Base-by-base conservation (phyloP, 2,113 vertebrate species). In the Dasypus novemcinctus region DNA sequence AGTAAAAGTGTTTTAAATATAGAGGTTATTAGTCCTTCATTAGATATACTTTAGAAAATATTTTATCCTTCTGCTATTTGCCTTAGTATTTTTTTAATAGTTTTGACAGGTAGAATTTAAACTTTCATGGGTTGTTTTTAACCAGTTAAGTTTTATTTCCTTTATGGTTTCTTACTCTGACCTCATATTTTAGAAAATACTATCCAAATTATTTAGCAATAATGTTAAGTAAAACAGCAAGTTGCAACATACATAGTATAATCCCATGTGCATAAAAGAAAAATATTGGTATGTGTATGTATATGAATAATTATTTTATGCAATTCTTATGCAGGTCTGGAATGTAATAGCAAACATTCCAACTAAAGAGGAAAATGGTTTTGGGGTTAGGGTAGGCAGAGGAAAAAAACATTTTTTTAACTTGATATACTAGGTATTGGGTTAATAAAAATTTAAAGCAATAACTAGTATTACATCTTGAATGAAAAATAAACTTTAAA, bases 1-100 rank as follows among this genome's bases (percentile, higher is more conserved):
- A 25, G 12, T 94, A n/a, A 79, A 94, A 88, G 41, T 79, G 43
- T 41, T 91, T 91, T 76, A 93, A 96, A 85, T 31, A 61, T 43
- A 38, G 52, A 91, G 43, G 27, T 83, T 61, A 85, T 54, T 81
- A 72, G 72, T 12, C 8, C 54, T 85, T 94, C 33, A 93, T 82
- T n/a, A 82, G 69, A 90, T 43, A 92, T 2, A 92, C 14, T 38
- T 57, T 33, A 88, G 86, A 93, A 96, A 94, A 71, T 71, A 1
- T 54, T 90, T 57, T 64, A 69, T 59, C 75, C 59, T 91, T 86
- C 78, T 76, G 43, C 33, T 88, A 81, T 52, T 66, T 88, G 61
- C 17, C 80, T 79, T 88, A 68, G 17, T 90, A 93, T 64, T 87
- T 63, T 85, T 25, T 66, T 33, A 93, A 80, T 80, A 57, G 66